Evolutionary conservation across 1,140 invertebrate genomes (phyloP).

Genomic region (Melanaphis sacchari): DNA sequence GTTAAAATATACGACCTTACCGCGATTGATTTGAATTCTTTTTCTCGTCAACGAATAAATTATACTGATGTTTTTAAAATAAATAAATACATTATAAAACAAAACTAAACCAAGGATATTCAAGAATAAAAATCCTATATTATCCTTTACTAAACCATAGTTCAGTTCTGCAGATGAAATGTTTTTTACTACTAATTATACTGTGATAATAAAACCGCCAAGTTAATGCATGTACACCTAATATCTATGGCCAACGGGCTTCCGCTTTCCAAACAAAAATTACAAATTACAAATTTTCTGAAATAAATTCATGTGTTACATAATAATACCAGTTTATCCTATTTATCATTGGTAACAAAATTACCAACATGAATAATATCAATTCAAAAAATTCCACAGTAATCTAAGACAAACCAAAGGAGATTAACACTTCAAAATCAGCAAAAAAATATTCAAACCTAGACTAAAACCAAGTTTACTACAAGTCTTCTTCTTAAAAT

Average conservation of each 20-base stretch:
- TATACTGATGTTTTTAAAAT: background rate
- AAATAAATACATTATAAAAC: background rate
- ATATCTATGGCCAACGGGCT: background rate
- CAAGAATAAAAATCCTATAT: background rate
- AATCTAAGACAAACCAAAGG: background rate
- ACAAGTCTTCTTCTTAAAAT: background rate
- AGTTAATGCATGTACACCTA: background rate
- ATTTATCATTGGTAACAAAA: too few species aligned
- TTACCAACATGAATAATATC: background rate
- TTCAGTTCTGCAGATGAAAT: background rate
- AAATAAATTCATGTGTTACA: background rate
- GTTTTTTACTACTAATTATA: background rate
- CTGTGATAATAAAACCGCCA: too few species aligned
- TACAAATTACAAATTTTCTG: background rate
- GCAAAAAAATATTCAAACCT: background rate
- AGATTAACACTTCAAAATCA: background rate
- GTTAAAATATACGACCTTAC: background rate
- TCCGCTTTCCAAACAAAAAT: background rate
- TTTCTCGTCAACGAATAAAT: background rate
- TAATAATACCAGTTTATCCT: background rate
- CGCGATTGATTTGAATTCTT: background rate
- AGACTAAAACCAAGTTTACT: background rate
- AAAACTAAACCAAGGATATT: background rate
- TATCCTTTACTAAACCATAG: background rate
- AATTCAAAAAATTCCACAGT: background rate